These are phyloP conservation scores for Rosalia funebris DNA, from an alignment of 2,888 invertebrate species.

Conservation along the genomic window DNA sequence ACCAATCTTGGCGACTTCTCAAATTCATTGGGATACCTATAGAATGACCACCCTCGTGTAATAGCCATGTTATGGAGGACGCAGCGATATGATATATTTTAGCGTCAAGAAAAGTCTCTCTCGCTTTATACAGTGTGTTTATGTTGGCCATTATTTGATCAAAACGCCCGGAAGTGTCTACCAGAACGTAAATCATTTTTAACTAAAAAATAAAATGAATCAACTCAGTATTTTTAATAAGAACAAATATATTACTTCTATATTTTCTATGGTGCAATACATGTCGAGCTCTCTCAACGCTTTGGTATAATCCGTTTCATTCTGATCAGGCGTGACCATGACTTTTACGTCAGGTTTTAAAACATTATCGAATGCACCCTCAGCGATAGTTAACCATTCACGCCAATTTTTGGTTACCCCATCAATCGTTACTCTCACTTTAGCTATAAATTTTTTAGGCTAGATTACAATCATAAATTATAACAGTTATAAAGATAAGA, in stretches of 20 bases:
- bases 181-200: slow-evolving; percentile 72
- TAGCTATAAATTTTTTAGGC: slow-evolving; percentile 71
- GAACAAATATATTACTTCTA: slow-evolving; percentile 58
- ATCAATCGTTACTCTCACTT: slow-evolving; percentile 79
- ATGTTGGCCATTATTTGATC: slow-evolving; percentile 86
- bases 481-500: slow-evolving; percentile 7
- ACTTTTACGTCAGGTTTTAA: slow-evolving; percentile 69
- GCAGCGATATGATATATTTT: slow-evolving; percentile 72
- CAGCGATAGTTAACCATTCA: slow-evolving; percentile 64
- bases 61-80: slow-evolving; percentile 80
- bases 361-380: slow-evolving; percentile 56
- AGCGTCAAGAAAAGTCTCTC: slow-evolving; percentile 64
- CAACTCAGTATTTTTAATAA: not conserved
- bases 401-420: slow-evolving; percentile 84
- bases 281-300: slow-evolving; percentile 72
- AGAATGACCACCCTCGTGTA: slow-evolving; percentile 74
- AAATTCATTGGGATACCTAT: slow-evolving; percentile 73
- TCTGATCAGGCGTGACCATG: slow-evolving; percentile 81
- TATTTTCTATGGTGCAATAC: slow-evolving; percentile 62
- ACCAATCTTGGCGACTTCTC: slow-evolving; percentile 72
- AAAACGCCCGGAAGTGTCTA: slow-evolving; percentile 78
- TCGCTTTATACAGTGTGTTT: slow-evolving; percentile 76
- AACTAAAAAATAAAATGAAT: slow-evolving; percentile 65
- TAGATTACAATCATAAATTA: too few species aligned
- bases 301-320: slow-evolving; percentile 91